Evolutionary conservation across 2,113 vertebrate species (phyloP).

Genomic region (Romanogobio albipinnatus): DNA sequence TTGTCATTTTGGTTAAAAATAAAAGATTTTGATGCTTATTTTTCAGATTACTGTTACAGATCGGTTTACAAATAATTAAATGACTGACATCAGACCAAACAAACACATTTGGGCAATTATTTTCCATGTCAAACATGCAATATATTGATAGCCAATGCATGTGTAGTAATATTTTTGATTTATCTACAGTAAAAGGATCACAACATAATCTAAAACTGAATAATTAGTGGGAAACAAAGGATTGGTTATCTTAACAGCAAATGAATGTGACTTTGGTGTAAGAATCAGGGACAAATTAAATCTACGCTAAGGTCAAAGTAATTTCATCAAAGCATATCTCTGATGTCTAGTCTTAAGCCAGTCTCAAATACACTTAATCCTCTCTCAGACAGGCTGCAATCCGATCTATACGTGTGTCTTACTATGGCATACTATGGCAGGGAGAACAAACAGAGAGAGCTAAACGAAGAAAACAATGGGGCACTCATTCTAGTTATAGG

Average conservation of each 20-base stretch:
- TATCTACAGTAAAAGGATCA: not conserved
- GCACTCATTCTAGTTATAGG: not conserved
- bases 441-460: slow-evolving; percentile 20
- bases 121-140: not conserved
- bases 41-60: not conserved
- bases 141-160: not conserved
- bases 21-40: not conserved
- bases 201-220: not conserved
- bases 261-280: not conserved
- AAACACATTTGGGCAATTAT: not conserved
- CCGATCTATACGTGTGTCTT: not conserved
- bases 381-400: slow-evolving; percentile 15
- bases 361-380: slow-evolving; percentile 37
- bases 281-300: slow-evolving; percentile 1
- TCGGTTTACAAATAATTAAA: not conserved
- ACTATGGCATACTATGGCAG: not conserved
- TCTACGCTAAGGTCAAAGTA: slow-evolving; percentile 13
- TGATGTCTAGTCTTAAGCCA: slow-evolving; percentile 27
- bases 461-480: not conserved
- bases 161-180: not conserved
- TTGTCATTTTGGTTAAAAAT: not conserved
- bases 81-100: not conserved
- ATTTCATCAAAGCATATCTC: slow-evolving; percentile 33
- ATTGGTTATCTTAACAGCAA: not conserved
- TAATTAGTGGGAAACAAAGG: not conserved